A percentile compares a stretch with the other conserved stretches of the same genome.
Conservation (phyloP, 2,113 vertebrate genomes). For the Eulemur macaco region DNA sequence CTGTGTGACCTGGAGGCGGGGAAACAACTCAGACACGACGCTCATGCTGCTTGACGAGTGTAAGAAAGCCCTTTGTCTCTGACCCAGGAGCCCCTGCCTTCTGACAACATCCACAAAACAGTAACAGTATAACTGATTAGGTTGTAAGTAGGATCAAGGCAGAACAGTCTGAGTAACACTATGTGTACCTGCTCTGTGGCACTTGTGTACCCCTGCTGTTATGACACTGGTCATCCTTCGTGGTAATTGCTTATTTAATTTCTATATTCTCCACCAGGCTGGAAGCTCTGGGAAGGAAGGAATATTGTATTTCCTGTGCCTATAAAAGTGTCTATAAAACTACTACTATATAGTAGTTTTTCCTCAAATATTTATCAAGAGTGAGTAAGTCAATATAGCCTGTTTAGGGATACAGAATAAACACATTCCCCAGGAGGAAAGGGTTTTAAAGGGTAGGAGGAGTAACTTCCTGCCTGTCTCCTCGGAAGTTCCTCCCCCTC, state of each 20-base stretch:
- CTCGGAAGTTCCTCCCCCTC: no score
- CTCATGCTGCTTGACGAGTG: background rate
- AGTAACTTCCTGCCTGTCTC: no score
- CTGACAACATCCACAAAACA: background rate
- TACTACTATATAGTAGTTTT: background rate
- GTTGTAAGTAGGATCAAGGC: background rate
- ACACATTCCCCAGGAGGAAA: background rate
- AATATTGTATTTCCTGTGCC: background rate
- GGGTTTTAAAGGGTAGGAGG: background rate
- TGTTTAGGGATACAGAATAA: background rate
- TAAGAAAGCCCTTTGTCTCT: background rate
- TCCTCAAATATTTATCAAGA: background rate
- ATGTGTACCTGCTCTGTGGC: background rate
- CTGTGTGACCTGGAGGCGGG: background rate
- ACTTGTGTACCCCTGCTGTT: background rate
- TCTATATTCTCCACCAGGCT: background rate
- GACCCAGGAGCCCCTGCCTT: background rate
- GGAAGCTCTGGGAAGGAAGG: background rate
- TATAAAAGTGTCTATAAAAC: background rate
- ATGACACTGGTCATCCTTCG: background rate
- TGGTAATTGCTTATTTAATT: background rate
- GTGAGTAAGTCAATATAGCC: background rate
- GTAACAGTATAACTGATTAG: background rate
- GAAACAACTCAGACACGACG: background rate
- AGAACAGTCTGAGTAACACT: background rate